A percentile compares a stretch with the other conserved stretches of the same genome.
Evolutionary conservation across 2,797 vertebrate genomes (phyloP).

Genomic region (Onychomys arenicola): DNA sequence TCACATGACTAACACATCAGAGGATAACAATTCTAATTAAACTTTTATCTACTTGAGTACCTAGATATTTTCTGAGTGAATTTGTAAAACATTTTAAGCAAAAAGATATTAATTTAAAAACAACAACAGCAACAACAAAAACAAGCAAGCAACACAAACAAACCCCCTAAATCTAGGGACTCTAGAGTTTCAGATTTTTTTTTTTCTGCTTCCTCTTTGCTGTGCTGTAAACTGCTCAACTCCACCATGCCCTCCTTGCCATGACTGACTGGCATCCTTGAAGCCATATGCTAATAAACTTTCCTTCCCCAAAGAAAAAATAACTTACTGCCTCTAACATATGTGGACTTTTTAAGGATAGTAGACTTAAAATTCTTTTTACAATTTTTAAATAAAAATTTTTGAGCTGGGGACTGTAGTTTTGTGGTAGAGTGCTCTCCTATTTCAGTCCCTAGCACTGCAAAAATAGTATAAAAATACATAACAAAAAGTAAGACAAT

Average conservation of each 20-base stretch:
- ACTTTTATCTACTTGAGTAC: constrained; percentile 21
- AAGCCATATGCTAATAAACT: not conserved
- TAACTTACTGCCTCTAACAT: not conserved
- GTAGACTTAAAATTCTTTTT: constrained; percentile 48
- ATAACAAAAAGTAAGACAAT: not conserved
- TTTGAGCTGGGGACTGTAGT: not conserved
- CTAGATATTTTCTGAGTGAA: constrained; percentile 31
- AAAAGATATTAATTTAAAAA: not conserved
- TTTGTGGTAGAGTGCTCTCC: not conserved
- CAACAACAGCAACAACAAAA: not conserved
- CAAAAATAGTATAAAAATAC: not conserved
- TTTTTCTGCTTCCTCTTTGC: not conserved
- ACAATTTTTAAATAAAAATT: not conserved
- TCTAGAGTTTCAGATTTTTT: not conserved
- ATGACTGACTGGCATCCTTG: not conserved
- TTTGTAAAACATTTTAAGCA: constrained; percentile 33
- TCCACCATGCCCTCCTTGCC: not conserved
- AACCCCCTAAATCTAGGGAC: not conserved
- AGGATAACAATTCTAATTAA: constrained; percentile 41
- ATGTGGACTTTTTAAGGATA: not conserved
- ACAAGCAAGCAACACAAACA: not conserved
- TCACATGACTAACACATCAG: not conserved
- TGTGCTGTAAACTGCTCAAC: not conserved
- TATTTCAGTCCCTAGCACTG: not conserved
- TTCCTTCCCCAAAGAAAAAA: not conserved